Percentiles rank a stretch among this genome's conserved stretches.
Evolutionary conservation across 92 coral and sea anemone genomes (phyloP).

Genomic region (Porites cylindrica): DNA sequence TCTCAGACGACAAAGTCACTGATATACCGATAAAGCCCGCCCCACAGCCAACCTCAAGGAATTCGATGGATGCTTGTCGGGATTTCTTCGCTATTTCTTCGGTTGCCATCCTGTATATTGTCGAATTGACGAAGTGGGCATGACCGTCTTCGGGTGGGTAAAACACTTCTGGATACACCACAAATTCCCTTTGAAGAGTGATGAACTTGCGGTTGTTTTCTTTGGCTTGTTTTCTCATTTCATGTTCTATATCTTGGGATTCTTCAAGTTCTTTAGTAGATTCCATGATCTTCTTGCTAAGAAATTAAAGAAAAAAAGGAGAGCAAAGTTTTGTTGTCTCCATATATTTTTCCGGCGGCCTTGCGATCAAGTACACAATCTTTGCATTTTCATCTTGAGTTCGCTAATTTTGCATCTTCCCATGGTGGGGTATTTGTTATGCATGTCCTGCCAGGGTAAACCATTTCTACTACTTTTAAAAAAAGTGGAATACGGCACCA

Average conservation of each 20-base stretch:
- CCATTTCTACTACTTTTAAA: too few species aligned
- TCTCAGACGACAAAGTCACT: slow-evolving; percentile 35
- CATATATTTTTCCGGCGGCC: too few species aligned
- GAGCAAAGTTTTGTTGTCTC: too few species aligned
- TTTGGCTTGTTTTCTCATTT: not conserved
- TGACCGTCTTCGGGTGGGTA: not conserved
- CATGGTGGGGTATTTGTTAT: too few species aligned
- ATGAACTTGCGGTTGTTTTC: not conserved
- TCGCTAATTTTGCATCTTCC: too few species aligned
- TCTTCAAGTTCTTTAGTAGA: not conserved
- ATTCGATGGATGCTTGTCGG: slow-evolving; percentile 2
- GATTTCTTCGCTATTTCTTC: not conserved
- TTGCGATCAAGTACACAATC: too few species aligned
- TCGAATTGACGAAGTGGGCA: not conserved
- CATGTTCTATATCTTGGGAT: not conserved
- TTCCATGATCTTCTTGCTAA: not conserved
- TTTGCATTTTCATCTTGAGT: too few species aligned
- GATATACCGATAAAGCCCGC: slow-evolving; percentile 39
- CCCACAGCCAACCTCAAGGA: slow-evolving; percentile 50
- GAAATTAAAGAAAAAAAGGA: too few species aligned
- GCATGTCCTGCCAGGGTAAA: too few species aligned
- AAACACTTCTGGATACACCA: not conserved
- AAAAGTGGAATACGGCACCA: too few species aligned
- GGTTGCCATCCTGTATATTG: not conserved
- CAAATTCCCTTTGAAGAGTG: not conserved